Evolutionary conservation across 2,113 vertebrate genomes (phyloP).

Genomic region (Grallaria varia): DNA sequence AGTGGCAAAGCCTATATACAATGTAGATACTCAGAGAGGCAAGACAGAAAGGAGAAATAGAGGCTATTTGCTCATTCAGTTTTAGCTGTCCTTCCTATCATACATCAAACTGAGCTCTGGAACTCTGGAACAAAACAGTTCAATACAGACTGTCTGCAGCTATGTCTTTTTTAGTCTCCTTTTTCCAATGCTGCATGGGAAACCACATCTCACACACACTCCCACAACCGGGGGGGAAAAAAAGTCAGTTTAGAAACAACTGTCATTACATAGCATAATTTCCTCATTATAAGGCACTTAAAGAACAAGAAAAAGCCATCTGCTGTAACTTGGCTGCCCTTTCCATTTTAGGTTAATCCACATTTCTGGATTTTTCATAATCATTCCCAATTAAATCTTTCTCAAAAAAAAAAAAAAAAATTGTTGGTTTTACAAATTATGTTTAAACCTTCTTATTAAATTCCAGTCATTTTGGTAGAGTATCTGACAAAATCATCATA

Average conservation of each 20-base stretch:
- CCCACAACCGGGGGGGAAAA: not conserved
- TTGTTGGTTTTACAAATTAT: not conserved
- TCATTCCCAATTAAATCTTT: slow-evolving; percentile 12
- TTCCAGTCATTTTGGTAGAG: not conserved
- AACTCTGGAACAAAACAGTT: not conserved
- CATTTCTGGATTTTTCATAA: slow-evolving; percentile 39
- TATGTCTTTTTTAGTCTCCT: slow-evolving; percentile 20
- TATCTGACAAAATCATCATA: not conserved
- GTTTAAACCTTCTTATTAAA: not conserved
- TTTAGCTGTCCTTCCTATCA: not conserved
- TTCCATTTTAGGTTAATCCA: slow-evolving; percentile 45
- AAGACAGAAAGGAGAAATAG: not conserved
- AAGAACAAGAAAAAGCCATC: slow-evolving; percentile 57
- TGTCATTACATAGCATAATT: slow-evolving; percentile 53
- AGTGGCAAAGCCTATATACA: not conserved
- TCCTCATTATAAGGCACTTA: slow-evolving; percentile 48
- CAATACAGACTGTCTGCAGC: slow-evolving; percentile 33
- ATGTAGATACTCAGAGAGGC: not conserved
- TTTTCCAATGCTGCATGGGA: not conserved
- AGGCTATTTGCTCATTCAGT: not conserved
- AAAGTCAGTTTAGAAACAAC: slow-evolving; percentile 20
- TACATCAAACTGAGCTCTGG: not conserved
- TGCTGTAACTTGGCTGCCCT: slow-evolving; percentile 63
- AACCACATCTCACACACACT: not conserved
- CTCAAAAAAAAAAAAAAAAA: not conserved